These are phyloP conservation scores for Campoletis raptor DNA, from an alignment of 2,888 invertebrate species.

Conservation along the genomic window DNA sequence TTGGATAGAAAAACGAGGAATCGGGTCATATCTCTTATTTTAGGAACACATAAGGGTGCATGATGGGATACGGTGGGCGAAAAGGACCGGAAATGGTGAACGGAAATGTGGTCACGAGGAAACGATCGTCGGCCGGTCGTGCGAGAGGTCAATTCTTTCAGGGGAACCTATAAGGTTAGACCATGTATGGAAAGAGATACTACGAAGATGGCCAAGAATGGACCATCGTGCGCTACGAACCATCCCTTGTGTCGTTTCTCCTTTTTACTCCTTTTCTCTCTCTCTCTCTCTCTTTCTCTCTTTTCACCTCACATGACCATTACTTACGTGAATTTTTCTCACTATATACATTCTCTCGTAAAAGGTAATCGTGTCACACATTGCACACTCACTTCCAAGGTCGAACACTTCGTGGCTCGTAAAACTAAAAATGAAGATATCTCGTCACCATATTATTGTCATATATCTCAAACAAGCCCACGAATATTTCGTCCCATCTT, in stretches of 20 bases:
- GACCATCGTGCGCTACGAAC: constrained; percentile 26
- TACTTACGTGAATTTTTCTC: background rate
- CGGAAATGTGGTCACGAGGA: constrained; percentile 65
- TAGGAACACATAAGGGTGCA: constrained; percentile 41
- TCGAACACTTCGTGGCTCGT: constrained; percentile 75
- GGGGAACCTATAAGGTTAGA: background rate
- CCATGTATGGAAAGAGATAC: constrained; percentile 22
- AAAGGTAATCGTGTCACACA: constrained; percentile 78
- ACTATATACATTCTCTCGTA: constrained; percentile 64
- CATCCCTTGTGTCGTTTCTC: constrained; percentile 5
- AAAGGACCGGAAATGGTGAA: constrained; percentile 58
- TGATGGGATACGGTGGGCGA: constrained; percentile 50
- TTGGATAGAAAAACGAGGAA: constrained; percentile 33
- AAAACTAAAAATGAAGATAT: constrained; percentile 77
- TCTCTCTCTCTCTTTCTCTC: background rate
- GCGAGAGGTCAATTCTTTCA: constrained; percentile 56
- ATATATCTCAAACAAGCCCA: constrained; percentile 66
- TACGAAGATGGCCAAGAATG: background rate
- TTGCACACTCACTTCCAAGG: constrained; percentile 51
- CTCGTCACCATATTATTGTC: constrained; percentile 80
- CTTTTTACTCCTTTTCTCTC: background rate
- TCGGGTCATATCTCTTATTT: constrained; percentile 13
- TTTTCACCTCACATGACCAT: constrained; percentile 6
- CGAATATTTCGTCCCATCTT: constrained; percentile 78
- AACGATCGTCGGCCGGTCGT: constrained; percentile 57